Evolutionary conservation across 2,113 vertebrate genomes (phyloP), one percentile per base, ranked within the genome.

Genomic region (Paracanthobrama guichenoti): DNA sequence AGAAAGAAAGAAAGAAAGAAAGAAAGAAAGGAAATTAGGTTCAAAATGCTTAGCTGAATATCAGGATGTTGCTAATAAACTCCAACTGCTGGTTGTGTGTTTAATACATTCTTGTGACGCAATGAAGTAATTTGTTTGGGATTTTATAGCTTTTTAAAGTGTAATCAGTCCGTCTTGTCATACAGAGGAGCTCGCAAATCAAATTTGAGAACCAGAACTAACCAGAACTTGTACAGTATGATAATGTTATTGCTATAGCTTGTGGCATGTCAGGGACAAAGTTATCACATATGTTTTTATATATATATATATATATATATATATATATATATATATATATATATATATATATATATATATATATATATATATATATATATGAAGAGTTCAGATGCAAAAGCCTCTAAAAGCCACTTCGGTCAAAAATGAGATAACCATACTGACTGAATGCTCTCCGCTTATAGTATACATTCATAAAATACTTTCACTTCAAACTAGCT

Each of bases 11-110:
- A n/a, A n/a, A n/a, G n/a, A n/a, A n/a, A n/a, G n/a, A n/a, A n/a
- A n/a, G n/a, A n/a, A n/a, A n/a, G n/a, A n/a, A n/a, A 44, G 76
- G 57, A 62, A 79, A 79, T 79, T 62, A 44, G 13, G 55, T 79
- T 79, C 39, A 64, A n/a, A 28, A 62, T 62, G 2, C 39, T 62
- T 46, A 46, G 57, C 3, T 26, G 76, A 62, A 79, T 62, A 62
- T 79, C 77, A 79, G 77, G 57, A 79, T 62, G 39, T 28, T 79
- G 14, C 14, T 62, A 62, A 62, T 79, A 62, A 62, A 46, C 35
- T 62, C 57, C 76, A 79, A 79, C 57, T 79, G 76, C 35, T 42
- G 7, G 16, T 10, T 62, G 76, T 79, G 57, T 62, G 62, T 79
- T 44, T 79, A 44, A 44, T 62, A 46, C n/a, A 79, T 62, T 79